Conservation (phyloP, 2,113 vertebrate species). For the Vidua macroura region DNA sequence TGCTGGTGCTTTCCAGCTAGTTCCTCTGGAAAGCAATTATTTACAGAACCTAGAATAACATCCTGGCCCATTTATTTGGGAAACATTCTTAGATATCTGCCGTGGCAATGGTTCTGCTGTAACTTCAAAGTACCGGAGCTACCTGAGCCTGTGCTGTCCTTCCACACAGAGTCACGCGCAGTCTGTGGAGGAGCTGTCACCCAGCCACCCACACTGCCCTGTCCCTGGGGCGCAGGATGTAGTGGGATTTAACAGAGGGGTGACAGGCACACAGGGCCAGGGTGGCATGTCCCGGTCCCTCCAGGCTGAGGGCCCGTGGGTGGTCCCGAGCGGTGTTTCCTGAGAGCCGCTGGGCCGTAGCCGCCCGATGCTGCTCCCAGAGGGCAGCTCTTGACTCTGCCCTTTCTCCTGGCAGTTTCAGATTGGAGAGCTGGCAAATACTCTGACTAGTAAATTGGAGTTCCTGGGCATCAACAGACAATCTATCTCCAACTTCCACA, state of each 20-base stretch:
- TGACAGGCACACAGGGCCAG: neutral
- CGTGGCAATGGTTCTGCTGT: fast-evolving
- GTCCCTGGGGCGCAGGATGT: neutral
- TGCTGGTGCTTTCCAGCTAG: neutral
- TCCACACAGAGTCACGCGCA: fast-evolving
- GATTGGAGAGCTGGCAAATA: conserved; percentile 98
- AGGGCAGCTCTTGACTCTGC: neutral
- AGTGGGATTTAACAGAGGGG: neutral
- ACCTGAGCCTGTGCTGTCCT: fast-evolving
- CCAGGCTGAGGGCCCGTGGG: neutral
- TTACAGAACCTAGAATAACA: neutral
- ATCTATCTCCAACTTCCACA: conserved; percentile 96
- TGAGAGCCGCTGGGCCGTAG: fast-evolving
- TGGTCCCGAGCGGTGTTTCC: neutral
- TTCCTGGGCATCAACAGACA: conserved; percentile 97
- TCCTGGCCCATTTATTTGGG: neutral
- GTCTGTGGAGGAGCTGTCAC: neutral
- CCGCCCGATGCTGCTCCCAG: fast-evolving
- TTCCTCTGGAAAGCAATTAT: neutral
- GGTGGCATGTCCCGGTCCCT: fast-evolving
- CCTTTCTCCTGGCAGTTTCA: conserved; percentile 85
- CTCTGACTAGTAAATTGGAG: conserved; percentile 96
- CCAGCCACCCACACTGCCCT: neutral
- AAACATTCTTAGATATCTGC: neutral
- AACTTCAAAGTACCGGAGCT: fast-evolving